Evolutionary conservation across 1,140 invertebrate species (phyloP).

Genomic region (Zaprionus gabonicus): DNA sequence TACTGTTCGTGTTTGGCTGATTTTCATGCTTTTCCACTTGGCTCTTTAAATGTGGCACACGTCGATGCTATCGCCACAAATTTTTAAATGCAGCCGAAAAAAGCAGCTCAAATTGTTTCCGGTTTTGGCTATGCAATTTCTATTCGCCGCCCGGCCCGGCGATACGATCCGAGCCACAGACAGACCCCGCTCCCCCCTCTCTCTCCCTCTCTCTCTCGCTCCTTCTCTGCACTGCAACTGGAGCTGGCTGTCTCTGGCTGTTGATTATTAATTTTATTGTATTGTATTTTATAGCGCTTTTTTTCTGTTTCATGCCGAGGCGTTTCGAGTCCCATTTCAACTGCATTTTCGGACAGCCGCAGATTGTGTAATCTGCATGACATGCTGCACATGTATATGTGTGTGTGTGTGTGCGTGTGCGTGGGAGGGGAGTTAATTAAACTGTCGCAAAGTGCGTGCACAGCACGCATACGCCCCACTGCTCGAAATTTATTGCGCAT

Average conservation of each 20-base stretch:
- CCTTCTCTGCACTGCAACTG: background rate
- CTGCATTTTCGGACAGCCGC: background rate
- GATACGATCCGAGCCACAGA: background rate
- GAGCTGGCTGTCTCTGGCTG: background rate
- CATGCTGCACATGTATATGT: background rate
- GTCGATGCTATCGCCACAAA: slow-evolving; percentile 68
- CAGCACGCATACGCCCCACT: slow-evolving; percentile 55
- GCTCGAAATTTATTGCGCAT: slow-evolving; percentile 50
- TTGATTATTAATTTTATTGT: slow-evolving; percentile 16
- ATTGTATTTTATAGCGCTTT: background rate
- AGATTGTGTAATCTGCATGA: slow-evolving; percentile 28
- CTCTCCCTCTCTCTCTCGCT: no score
- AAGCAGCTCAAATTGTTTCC: slow-evolving; percentile 67
- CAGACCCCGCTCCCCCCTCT: background rate
- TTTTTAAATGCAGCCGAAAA: slow-evolving; percentile 69
- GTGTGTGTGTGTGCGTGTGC: background rate
- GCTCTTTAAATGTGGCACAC: slow-evolving; percentile 71
- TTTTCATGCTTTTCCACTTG: slow-evolving; percentile 59
- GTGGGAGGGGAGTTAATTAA: slow-evolving; percentile 17
- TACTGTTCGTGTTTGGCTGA: slow-evolving; percentile 21
- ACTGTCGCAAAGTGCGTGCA: slow-evolving; percentile 19
- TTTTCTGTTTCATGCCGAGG: background rate
- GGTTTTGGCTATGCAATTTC: slow-evolving; percentile 63
- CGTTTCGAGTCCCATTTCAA: background rate
- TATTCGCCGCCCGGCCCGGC: slow-evolving; percentile 8